Conservation (phyloP, 2,888 invertebrate genomes). For the Perdita meconis region DNA sequence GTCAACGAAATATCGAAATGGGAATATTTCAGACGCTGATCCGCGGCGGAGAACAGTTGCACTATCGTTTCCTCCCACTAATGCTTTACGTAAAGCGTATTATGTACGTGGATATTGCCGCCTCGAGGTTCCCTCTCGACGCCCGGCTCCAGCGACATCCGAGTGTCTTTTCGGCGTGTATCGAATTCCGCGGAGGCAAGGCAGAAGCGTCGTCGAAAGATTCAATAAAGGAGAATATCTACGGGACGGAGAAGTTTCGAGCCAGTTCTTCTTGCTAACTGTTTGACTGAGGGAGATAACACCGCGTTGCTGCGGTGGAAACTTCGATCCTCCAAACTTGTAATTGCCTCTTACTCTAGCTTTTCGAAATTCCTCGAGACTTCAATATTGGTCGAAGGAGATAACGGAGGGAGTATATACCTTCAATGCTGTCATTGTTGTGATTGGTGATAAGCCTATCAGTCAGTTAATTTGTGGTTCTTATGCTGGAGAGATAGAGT, state of each 20-base stretch:
- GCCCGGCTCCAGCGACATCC: slow-evolving; percentile 17
- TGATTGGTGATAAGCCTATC: slow-evolving; percentile 13
- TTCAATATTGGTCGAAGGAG: slow-evolving; percentile 17
- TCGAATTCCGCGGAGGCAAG: not conserved
- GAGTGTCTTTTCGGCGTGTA: not conserved
- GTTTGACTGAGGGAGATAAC: slow-evolving; percentile 29
- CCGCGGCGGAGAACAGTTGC: not conserved
- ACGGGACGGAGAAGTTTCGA: not conserved
- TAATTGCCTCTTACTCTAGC: slow-evolving; percentile 28
- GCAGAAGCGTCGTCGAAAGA: not conserved
- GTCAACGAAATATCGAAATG: slow-evolving; percentile 23
- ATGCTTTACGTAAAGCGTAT: slow-evolving; percentile 10
- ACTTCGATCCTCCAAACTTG: slow-evolving; percentile 20
- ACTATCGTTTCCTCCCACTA: not conserved
- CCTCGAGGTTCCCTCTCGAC: slow-evolving; percentile 18
- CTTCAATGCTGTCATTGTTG: not conserved
- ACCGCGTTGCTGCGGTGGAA: not conserved
- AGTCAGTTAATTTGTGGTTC: slow-evolving; percentile 16
- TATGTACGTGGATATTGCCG: slow-evolving; percentile 18
- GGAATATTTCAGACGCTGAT: slow-evolving; percentile 13
- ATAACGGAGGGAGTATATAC: slow-evolving; percentile 25
- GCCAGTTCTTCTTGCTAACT: slow-evolving; percentile 9
- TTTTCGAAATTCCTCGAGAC: slow-evolving; percentile 23
- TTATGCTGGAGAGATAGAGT: too few relatives aligned
- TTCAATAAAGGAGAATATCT: slow-evolving; percentile 29